Evolutionary conservation across 2,888 invertebrate genomes (phyloP), one percentile per base, ranked within the genome.

Genomic region (Bombyx huttoni): DNA sequence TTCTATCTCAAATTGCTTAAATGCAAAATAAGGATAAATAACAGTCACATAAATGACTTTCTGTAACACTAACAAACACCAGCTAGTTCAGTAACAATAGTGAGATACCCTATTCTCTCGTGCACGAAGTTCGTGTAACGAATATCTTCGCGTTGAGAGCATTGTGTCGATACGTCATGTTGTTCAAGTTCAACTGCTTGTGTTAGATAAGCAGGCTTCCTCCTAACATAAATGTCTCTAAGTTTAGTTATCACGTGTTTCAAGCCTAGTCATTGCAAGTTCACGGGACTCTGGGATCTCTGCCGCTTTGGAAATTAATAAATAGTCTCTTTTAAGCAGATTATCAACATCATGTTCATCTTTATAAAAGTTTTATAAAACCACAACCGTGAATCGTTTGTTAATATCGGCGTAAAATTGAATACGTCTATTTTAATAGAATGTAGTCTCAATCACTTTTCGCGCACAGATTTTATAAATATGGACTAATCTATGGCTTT

Each of bases 201-300:
- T 61, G 66, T 61, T 59, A 70, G 81, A 81, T 81, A 80, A 81
- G 73, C 72, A 65, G 60, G 66, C 68, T 72, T 65, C 62, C 71
- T 67, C 63, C 53, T 56, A 59, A 58, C 61, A 61, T 65, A 75
- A 2, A 76, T 78, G 76, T 75, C 69, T 73, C 53, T 33, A 67
- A 72, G 68, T 72, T 68, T 65, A 63, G 68, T 61, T 73, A 71
- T 70, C 59, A 67, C 58, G 64, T 57, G 57, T 59, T 60, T 62
- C 60, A 57, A 67, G 60, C 62, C 61, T 58, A 66, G 48, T 50
- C 48, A 8, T 40, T 40, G 40, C 2, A 40, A 40, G 40, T 40
- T 40, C 40, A 40, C 40, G 8, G 40, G 7, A 7, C 40, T 40
- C 12, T 3, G 12, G 40, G 7, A 10, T 10, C 1, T 3, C 8